Conservation (phyloP, 1,140 invertebrate species). For the Bombus ignitus region DNA sequence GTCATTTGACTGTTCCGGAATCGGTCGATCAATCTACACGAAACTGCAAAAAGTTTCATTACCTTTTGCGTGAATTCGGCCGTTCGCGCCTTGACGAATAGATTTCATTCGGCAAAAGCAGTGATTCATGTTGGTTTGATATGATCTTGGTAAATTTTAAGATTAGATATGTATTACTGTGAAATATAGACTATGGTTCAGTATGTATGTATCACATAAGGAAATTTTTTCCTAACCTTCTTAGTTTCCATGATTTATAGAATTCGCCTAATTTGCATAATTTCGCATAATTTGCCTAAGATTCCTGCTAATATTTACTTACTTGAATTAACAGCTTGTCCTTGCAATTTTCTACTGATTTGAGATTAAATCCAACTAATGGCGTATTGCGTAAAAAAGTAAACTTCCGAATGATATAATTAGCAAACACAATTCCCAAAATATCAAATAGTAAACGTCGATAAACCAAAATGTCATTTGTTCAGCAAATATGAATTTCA, state of each 20-base stretch:
- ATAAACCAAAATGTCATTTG: background rate
- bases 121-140: background rate
- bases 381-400: background rate
- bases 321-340: background rate
- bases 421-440: background rate
- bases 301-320: background rate
- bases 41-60: background rate
- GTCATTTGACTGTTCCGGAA: conserved; percentile 32
- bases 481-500: background rate
- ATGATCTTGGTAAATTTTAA: background rate
- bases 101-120: background rate
- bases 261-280: too few species aligned
- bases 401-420: background rate
- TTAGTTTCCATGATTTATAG: background rate
- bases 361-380: background rate
- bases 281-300: background rate
- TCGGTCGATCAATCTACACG: conserved; percentile 24
- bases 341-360: background rate
- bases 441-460: background rate
- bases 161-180: background rate
- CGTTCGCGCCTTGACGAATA: background rate
- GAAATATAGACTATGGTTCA: background rate
- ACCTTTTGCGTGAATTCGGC: background rate
- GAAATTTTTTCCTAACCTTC: background rate
- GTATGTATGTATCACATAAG: background rate